A percentile compares a stretch with the other conserved stretches of the same genome.
phyloP scores from a whole-genome alignment of 37 sponge, comb jelly and placozoan species.

The Chondrosia reniformis region DNA sequence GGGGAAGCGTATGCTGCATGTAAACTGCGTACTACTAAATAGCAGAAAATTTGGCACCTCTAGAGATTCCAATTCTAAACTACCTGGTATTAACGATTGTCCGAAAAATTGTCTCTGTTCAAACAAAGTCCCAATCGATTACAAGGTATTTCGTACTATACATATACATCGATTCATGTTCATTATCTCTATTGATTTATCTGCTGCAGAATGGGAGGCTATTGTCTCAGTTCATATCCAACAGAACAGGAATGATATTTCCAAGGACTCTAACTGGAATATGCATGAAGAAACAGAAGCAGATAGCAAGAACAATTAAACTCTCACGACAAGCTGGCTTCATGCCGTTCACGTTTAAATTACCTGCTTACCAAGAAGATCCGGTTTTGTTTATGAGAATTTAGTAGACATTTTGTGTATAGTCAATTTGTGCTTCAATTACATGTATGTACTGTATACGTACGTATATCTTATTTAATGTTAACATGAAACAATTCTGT shows the following conservation, averaged over 20 bases:
- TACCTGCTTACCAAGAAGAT: slow-evolving; percentile 25
- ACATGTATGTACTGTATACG: neutral
- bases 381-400: slow-evolving; percentile 9
- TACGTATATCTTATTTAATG: neutral
- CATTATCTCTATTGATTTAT: neutral
- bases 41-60: neutral
- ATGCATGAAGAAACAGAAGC: slow-evolving; percentile 60
- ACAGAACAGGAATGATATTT: slow-evolving; percentile 70
- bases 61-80: too few relatives aligned
- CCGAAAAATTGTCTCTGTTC: slow-evolving; percentile 70
- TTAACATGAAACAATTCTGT: neutral
- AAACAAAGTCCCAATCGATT: slow-evolving; percentile 36
- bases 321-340: slow-evolving; percentile 47
- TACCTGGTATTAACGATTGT: slow-evolving; percentile 71
- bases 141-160: slow-evolving; percentile 37
- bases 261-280: slow-evolving; percentile 65
- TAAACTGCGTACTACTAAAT: too few relatives aligned
- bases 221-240: slow-evolving; percentile 73
- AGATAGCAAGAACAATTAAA: slow-evolving; percentile 46
- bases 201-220: slow-evolving; percentile 51
- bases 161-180: neutral
- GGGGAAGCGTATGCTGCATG: too few relatives aligned
- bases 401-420: neutral
- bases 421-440: neutral
- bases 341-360: slow-evolving; percentile 37